phyloP scores from a whole-genome alignment of 1,140 invertebrate genomes.

The Drosophila ambigua region DNA sequence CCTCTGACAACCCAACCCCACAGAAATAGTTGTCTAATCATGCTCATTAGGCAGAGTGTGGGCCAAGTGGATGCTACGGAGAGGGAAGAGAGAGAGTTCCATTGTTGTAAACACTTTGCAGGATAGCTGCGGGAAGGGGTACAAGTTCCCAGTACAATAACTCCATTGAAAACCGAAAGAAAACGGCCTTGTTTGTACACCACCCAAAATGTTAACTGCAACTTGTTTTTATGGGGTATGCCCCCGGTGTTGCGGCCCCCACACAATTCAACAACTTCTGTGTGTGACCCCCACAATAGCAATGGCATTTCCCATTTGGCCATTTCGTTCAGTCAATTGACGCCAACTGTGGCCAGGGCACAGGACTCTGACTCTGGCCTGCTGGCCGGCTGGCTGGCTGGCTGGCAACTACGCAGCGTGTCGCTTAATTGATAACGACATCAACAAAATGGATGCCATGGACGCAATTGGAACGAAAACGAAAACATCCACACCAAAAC shows the following conservation, averaged over 20 bases:
- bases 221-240: slow-evolving; percentile 59
- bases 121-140: too few relatives aligned
- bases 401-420: slow-evolving; percentile 69
- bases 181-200: slow-evolving; percentile 22
- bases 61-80: neutral
- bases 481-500: slow-evolving; percentile 29
- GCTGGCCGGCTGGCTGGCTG: too few relatives aligned
- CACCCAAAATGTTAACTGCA: slow-evolving; percentile 38
- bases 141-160: slow-evolving; percentile 56
- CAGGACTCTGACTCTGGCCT: neutral
- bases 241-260: slow-evolving; percentile 41
- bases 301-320: slow-evolving; percentile 35
- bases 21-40: neutral
- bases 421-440: slow-evolving; percentile 79
- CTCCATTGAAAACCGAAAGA: slow-evolving; percentile 16
- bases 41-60: slow-evolving; percentile 4
- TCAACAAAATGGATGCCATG: slow-evolving; percentile 76
- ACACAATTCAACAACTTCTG: slow-evolving; percentile 23
- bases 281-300: neutral
- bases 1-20: neutral
- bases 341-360: slow-evolving; percentile 55
- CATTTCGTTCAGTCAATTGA: slow-evolving; percentile 66
- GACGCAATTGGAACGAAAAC: slow-evolving; percentile 60
- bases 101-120: too few relatives aligned
- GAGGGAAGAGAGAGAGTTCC: neutral